Evolutionary conservation across 2,797 vertebrate species (phyloP).

Genomic region (Alcedo quadribrachys): DNA sequence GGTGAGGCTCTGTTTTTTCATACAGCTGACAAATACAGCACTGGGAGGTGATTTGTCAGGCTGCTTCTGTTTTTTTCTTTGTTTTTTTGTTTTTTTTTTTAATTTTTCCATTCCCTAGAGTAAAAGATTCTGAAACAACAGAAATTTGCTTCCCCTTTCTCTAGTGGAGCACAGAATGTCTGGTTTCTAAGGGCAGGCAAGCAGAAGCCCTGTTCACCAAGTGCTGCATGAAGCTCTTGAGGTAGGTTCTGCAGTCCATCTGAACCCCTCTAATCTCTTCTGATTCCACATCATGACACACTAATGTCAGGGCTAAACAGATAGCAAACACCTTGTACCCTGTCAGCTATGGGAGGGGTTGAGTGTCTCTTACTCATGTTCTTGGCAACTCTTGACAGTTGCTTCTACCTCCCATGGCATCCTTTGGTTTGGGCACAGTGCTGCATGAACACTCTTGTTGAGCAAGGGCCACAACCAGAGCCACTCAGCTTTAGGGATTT

Average conservation of each 20-base stretch:
- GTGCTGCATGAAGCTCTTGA: background rate
- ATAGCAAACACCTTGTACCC: background rate
- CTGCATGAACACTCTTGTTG: background rate
- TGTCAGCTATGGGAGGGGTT: background rate
- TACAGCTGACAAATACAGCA: background rate
- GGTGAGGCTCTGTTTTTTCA: background rate
- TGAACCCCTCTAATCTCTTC: background rate
- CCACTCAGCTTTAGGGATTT: background rate
- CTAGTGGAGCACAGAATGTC: background rate
- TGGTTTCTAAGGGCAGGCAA: background rate
- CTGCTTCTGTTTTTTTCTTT: background rate
- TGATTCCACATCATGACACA: background rate
- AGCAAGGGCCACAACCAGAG: background rate
- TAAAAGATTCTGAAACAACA: background rate
- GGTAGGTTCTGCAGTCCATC: background rate
- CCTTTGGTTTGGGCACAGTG: background rate
- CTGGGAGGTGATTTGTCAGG: background rate
- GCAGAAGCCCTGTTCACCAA: background rate
- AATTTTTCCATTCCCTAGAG: background rate
- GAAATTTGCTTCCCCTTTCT: background rate
- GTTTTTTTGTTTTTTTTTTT: background rate
- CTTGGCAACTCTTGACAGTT: background rate
- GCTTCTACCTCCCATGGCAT: background rate
- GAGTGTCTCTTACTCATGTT: background rate
- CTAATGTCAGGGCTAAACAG: background rate